Evolutionary conservation across 2,113 vertebrate species (phyloP), one percentile per base, ranked within the genome.

Genomic region (Leptobrachium leishanense): DNA sequence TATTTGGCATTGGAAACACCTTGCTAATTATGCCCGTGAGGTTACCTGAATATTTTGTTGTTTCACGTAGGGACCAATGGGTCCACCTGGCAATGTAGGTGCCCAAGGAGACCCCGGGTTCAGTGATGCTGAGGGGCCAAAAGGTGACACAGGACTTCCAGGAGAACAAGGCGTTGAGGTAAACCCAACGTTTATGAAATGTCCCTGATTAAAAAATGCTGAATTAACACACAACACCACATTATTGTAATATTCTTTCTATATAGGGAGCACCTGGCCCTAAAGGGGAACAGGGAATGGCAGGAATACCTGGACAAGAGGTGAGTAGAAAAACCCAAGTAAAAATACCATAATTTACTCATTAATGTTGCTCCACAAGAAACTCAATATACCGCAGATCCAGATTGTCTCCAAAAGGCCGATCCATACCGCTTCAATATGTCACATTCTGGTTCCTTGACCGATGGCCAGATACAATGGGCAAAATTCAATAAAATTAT

Each of bases 81-180:
- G 90, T 2, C 54, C 62, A 67, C 42, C 0, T 31, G 95, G 95
- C 0, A 69, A 4, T 1, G 76, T 42, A 0, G 95, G 95, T 46
- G 72, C 20, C 39, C 78, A 69, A 0, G 95, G 95, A 44, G 85
- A 86, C n/a, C 82, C 42, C 46, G 95, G 94, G 7, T 77, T 85
- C 2, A 0, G 39, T 0, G 95, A 95, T 1, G 76, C 59, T 0
- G 88, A 89, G 85, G 95, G 95, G 42, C 82, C 88, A 68, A 79
- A 86, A 41, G 95, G 95, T 2, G 82, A 71, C 0, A 72, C 1
- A 0, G 94, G 94, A 3, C 15, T 50, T 2, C 93, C 91, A 82
- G 95, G 95, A 20, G 85, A 91, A 31, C 83, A 82, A 2, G 95
- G 95, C 72, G 63, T 13, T 57, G 87, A 91, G 92, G 95, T 95